These are phyloP conservation scores for Lasioglossum leucozonium DNA, from an alignment of 2,888 invertebrate genomes.

Conservation along the genomic window DNA sequence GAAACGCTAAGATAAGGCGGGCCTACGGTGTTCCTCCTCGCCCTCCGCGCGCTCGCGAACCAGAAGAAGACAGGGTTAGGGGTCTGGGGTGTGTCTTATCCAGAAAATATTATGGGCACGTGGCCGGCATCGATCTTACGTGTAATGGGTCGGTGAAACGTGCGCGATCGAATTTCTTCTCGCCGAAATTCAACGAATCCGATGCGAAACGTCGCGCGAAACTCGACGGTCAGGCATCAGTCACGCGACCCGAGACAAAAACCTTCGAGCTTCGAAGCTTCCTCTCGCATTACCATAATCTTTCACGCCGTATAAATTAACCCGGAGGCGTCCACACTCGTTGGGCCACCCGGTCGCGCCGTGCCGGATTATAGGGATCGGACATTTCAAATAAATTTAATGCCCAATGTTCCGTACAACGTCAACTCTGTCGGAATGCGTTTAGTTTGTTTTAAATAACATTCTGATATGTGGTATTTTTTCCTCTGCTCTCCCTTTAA, in stretches of 20 bases:
- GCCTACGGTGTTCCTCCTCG: constrained; percentile 60
- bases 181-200: not conserved
- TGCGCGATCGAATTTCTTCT: constrained; percentile 54
- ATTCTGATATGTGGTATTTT: not conserved
- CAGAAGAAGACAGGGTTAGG: constrained; percentile 67
- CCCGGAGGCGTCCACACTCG: constrained; percentile 55
- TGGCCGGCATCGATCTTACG: constrained; percentile 75
- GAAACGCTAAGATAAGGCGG: constrained; percentile 84
- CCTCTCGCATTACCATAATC: constrained; percentile 48
- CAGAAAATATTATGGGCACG: constrained; percentile 80
- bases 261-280: not conserved
- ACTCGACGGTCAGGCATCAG: not conserved
- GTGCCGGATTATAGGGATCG: constrained; percentile 61
- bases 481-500: too few species aligned
- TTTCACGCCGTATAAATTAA: constrained; percentile 59
- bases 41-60: constrained; percentile 49
- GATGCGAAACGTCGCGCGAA: not conserved
- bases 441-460: not conserved
- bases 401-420: constrained; percentile 15
- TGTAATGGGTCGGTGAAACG: constrained; percentile 74
- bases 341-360: constrained; percentile 53
- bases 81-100: constrained; percentile 74
- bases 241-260: not conserved
- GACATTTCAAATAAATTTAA: constrained; percentile 65
- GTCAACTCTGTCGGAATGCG: not conserved